phyloP scores from a whole-genome alignment of 2,888 invertebrate species.

The Mycogona germanica region DNA sequence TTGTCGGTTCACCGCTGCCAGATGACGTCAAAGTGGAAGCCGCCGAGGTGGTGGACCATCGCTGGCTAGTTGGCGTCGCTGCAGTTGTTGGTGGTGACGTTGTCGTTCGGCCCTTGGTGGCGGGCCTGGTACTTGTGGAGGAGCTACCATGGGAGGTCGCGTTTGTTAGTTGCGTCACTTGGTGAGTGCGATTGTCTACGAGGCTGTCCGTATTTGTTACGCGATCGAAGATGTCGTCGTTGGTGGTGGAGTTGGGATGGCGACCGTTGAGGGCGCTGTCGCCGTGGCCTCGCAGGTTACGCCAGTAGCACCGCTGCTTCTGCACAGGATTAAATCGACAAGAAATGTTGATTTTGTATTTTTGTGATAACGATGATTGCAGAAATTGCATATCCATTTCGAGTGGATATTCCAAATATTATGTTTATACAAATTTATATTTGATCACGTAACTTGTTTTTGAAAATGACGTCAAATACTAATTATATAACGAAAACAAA shows the following conservation, averaged over 20 bases:
- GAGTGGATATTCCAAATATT: too few species aligned
- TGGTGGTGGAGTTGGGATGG: background rate
- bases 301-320: constrained; percentile 28
- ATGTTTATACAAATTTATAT: too few species aligned
- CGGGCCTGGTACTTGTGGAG: background rate
- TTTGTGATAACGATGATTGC: too few species aligned
- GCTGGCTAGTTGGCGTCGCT: background rate
- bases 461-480: background rate
- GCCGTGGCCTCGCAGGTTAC: constrained; percentile 20
- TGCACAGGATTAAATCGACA: constrained; percentile 16
- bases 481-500: background rate
- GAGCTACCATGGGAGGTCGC: background rate
- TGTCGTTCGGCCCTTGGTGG: background rate
- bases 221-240: too few species aligned
- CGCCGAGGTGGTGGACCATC: background rate
- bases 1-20: background rate
- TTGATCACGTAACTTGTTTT: background rate
- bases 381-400: too few species aligned
- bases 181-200: background rate
- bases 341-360: background rate
- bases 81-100: background rate
- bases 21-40: background rate
- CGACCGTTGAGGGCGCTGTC: background rate
- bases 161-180: background rate
- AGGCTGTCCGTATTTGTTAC: too few species aligned